A percentile compares a stretch with the other conserved stretches of the same genome.
phyloP scores from a whole-genome alignment of 2,113 vertebrate genomes.

The Diadophis punctatus region DNA sequence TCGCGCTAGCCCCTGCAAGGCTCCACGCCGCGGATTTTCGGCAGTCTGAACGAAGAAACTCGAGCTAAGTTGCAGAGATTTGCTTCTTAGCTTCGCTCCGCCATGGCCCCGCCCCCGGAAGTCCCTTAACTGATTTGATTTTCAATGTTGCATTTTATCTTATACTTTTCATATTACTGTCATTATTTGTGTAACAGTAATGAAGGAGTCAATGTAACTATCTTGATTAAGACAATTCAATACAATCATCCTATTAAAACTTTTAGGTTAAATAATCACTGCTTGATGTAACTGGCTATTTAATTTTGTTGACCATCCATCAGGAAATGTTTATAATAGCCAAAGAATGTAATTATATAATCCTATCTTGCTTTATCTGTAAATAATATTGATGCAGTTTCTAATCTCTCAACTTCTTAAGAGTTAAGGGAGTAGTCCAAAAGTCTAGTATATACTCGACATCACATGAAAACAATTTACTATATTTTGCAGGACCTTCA shows the following conservation, averaged over 20 bases:
- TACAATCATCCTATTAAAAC: conserved; percentile 40
- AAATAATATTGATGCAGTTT: neutral
- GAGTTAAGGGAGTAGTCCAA: neutral
- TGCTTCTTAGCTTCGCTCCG: too few species aligned
- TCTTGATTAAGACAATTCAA: conserved; percentile 42
- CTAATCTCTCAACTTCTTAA: neutral
- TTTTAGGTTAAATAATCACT: conserved; percentile 40
- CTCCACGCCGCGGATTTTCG: too few species aligned
- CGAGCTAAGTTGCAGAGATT: too few species aligned
- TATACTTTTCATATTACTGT: conserved; percentile 19
- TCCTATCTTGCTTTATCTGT: neutral
- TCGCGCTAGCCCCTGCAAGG: too few species aligned
- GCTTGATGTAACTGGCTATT: conserved; percentile 32
- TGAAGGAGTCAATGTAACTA: neutral
- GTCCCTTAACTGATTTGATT: neutral
- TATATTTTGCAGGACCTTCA: conserved; percentile 2
- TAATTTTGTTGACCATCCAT: conserved; percentile 27
- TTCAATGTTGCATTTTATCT: neutral
- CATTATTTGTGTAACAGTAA: conserved; percentile 33
- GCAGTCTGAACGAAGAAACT: too few species aligned
- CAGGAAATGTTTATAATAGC: neutral
- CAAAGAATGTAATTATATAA: rapidly evolving
- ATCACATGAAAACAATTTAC: neutral
- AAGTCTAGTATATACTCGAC: conserved; percentile 1
- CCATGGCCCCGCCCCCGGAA: too few species aligned